These are phyloP conservation scores for Eclectus roratus DNA, from an alignment of 2,113 vertebrate genomes.

Conservation along the genomic window DNA sequence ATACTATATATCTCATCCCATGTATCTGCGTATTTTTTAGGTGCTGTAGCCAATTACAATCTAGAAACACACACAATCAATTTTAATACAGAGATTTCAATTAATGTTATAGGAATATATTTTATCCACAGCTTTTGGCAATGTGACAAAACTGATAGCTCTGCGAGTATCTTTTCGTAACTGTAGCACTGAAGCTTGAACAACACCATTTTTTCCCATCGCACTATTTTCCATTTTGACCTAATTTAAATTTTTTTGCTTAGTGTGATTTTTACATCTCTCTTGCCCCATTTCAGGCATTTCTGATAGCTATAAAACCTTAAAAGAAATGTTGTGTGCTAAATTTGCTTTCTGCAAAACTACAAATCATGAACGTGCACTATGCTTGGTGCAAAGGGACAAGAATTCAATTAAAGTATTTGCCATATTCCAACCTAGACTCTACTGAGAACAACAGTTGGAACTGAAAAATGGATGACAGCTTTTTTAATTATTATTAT, in stretches of 20 bases:
- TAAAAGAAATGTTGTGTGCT: not conserved
- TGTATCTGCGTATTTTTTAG: not conserved
- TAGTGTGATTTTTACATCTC: not conserved
- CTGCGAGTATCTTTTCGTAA: not conserved
- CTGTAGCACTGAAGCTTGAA: not conserved
- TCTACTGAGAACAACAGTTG: conserved; percentile 26
- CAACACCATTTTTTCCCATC: not conserved
- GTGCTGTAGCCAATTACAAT: not conserved
- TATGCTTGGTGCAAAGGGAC: not conserved
- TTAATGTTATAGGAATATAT: not conserved
- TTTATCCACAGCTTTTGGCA: not conserved
- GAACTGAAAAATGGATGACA: conserved; percentile 11
- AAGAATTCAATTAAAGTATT: conserved; percentile 31
- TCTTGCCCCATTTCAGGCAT: not conserved
- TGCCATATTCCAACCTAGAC: conserved; percentile 5
- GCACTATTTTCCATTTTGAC: not conserved
- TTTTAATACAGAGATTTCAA: not conserved
- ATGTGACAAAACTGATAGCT: not conserved
- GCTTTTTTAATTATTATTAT: conserved; percentile 26
- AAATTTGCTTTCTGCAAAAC: conserved; percentile 25
- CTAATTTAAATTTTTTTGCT: not conserved
- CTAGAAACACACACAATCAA: not conserved
- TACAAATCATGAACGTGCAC: not conserved
- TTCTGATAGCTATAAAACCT: conserved; percentile 26
- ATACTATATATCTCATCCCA: not conserved